Evolutionary conservation across 1,140 invertebrate genomes (phyloP), one percentile per base, ranked within the genome.

Genomic region (Chionoecetes opilio): DNA sequence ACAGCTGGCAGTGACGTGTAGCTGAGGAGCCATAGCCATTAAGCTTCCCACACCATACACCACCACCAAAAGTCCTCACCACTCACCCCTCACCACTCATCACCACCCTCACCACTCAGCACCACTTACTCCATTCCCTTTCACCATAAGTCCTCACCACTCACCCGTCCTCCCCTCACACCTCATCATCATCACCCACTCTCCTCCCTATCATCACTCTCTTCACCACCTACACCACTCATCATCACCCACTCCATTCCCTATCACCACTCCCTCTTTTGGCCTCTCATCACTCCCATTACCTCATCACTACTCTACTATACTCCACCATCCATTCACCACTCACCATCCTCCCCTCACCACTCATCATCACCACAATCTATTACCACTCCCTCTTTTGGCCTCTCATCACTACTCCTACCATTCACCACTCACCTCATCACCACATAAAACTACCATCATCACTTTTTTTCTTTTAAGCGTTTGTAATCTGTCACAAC

Each of bases 11-110:
- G 63, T 75, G 63, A 75, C 63, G 63, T 75, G 63, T 21, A 75
- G 63, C 63, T 75, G 63, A 75, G 63, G 63, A 75, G 63, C 63
- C 63, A 75, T 75, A 75, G 63, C 63, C 63, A 75, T 75, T 75
- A 75, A 75, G 63, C 63, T 75, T 75, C 63, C 63, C 63, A 75
- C 63, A 75, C 63, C 63, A 75, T 75, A 75, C 63, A 75, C 63
- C 63, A 17, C n/a, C 63, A 75, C 63, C 63, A n/a, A 17, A 53
- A 9, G 46, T 53, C 46, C 21, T 53, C 46, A 53, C 46, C 46
- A 75, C 8, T 75, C 63, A 3, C 53, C 21, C 9, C 21, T 26
- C 53, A 3, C 63, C 63, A 6, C n/a, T 26, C 21, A 17, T 11
- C 8, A 17, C 63, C 63, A n/a, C 63, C 63, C 63, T 21, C 53